Percentiles rank a stretch among this genome's conserved stretches.
Evolutionary conservation across 1,140 invertebrate species (phyloP).

Genomic region (Acyrthosiphon pisum): DNA sequence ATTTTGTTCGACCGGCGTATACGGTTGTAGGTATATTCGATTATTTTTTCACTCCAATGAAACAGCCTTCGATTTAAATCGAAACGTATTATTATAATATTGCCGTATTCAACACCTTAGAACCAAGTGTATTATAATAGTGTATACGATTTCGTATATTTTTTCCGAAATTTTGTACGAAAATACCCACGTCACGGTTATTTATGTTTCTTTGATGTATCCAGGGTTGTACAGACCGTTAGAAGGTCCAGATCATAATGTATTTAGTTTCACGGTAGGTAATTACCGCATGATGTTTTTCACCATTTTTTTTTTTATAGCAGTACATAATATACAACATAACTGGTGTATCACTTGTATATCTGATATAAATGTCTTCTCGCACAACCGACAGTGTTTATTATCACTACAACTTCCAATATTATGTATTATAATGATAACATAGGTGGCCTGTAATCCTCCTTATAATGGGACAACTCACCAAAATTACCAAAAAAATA

Average conservation of each 20-base stretch:
- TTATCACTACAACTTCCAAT: neutral
- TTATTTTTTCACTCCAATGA: conserved; percentile 18
- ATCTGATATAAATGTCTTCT: no score
- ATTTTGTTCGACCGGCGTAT: neutral
- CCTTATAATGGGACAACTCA: no score
- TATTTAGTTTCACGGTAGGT: neutral
- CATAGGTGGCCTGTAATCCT: no score
- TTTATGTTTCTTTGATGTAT: neutral
- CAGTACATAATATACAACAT: neutral
- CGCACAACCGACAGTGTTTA: no score
- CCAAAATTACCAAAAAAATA: no score
- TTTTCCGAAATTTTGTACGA: neutral
- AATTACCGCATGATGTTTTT: neutral
- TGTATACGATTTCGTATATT: neutral
- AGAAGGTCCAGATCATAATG: neutral
- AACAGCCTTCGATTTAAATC: neutral
- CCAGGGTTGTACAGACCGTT: neutral
- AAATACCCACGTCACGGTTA: neutral
- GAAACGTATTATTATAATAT: neutral
- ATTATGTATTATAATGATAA: no score
- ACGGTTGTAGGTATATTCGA: neutral
- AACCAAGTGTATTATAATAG: neutral
- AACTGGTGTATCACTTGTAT: neutral
- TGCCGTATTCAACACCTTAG: neutral
- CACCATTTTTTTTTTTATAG: neutral